Conservation (phyloP, 2,797 vertebrate genomes). For the Halcyon badia region DNA sequence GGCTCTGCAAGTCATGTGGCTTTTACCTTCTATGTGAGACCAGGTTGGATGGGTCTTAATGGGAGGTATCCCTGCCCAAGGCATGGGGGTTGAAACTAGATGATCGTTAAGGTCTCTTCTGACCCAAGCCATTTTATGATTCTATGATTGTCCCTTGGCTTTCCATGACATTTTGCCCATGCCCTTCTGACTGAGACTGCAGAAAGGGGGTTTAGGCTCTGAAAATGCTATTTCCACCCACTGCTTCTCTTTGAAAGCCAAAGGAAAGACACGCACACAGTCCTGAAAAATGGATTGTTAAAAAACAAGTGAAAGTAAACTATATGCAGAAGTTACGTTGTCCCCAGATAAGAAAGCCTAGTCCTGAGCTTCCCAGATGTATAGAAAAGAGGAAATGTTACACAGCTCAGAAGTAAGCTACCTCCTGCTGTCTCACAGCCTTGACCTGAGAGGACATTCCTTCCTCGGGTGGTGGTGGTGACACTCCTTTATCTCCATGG, state of each 20-base stretch:
- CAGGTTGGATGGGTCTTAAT: too few relatives aligned
- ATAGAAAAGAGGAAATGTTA: neutral
- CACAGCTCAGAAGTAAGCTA: neutral
- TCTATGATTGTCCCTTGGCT: neutral
- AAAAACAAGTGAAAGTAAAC: neutral
- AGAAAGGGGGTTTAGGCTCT: rapidly evolving
- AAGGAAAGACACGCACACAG: rapidly evolving
- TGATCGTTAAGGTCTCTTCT: too few relatives aligned
- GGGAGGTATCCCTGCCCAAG: too few relatives aligned
- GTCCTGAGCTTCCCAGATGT: neutral
- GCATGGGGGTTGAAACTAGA: too few relatives aligned
- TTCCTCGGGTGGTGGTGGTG: neutral
- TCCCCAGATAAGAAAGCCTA: neutral
- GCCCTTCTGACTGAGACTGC: neutral
- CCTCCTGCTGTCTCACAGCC: neutral
- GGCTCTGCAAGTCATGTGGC: neutral
- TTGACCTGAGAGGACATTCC: neutral
- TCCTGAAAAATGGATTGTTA: neutral
- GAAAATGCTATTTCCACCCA: neutral
- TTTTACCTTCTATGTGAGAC: neutral
- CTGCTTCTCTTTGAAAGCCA: neutral
- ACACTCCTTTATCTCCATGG: neutral
- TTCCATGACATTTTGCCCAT: neutral
- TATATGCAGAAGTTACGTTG: neutral
- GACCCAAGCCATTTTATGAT: too few relatives aligned